Evolutionary conservation across 2,113 vertebrate genomes (phyloP), one percentile per base, ranked within the genome.

Genomic region (Ardeotis arabs): DNA sequence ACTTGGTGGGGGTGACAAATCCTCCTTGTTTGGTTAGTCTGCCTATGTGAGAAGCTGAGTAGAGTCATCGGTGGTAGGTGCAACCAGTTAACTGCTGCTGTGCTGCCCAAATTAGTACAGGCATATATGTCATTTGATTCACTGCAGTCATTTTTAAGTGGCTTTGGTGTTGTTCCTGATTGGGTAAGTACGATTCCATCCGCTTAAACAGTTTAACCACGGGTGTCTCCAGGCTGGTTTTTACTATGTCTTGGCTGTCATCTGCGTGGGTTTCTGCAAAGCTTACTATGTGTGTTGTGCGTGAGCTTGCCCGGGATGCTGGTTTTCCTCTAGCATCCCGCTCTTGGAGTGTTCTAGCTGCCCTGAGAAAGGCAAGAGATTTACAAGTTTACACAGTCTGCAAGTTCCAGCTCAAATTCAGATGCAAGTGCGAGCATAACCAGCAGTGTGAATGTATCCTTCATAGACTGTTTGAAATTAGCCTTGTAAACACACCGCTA

Each of bases 281-380:
- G 55, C 20, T 49, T 17, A 12, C 41, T 13, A 8, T 10, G 55
- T 25, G 50, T 27, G 0, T 18, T 20, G 37, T 31, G 14, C 6
- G 3, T 1, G 1, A 37, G 14, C 2, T 6, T 2, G 2, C 19
- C 62, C 39, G 66, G 1, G 1, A 8, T 45, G n/a, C 44, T 59
- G 62, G 25, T 28, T 86, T 83, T 91, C 62, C 28, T 50, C 53
- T 23, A 37, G 25, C 59, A 50, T n/a, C 53, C 49, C 60, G 2
- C 27, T 49, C 58, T 21, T 45, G 52, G 21, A 50, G 31, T 7
- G 53, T 52, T 66, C 39, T 10, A 9, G 39, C n/a, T 60, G 80
- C 72, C 39, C 87, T 35, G 73, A 64, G 68, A 69, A 89, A 73
- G 13, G 39, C 68, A 55, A 60, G 58, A 56, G 45, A 52, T 47